phyloP scores from a whole-genome alignment of 1,140 invertebrate species.

The Carposina sasakii region DNA sequence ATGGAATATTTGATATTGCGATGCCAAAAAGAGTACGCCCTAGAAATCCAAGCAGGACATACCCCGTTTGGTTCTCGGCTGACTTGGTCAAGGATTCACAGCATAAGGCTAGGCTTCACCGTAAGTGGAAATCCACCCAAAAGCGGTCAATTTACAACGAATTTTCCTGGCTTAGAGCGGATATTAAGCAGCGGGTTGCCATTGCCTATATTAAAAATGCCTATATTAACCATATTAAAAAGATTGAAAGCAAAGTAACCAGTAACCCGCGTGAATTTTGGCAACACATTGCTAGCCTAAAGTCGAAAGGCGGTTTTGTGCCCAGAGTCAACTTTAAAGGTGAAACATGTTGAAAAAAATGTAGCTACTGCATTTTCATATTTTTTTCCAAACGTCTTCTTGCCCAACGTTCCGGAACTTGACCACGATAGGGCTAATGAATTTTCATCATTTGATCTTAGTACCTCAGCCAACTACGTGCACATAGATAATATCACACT shows the following conservation, averaged over 20 bases:
- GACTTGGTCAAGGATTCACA: neutral
- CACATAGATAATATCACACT: neutral
- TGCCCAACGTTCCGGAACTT: neutral
- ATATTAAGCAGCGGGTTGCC: neutral
- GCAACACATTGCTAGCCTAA: neutral
- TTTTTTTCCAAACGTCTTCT: neutral
- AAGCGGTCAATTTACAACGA: neutral
- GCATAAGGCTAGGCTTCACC: neutral
- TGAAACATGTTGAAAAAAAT: neutral
- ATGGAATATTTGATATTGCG: neutral
- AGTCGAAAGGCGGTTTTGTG: neutral
- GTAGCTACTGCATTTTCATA: neutral
- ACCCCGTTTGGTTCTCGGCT: conserved; percentile 1
- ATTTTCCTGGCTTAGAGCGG: neutral
- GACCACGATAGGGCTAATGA: neutral
- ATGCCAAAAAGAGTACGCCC: neutral
- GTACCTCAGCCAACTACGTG: neutral
- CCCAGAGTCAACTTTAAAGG: neutral
- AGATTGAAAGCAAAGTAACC: neutral
- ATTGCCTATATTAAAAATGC: neutral
- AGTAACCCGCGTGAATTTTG: neutral
- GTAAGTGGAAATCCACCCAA: neutral
- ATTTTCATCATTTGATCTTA: neutral
- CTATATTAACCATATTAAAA: neutral
- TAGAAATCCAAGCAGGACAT: neutral